Evolutionary conservation across 1,140 invertebrate genomes (phyloP).

Genomic region (Conopomorpha cramerella): DNA sequence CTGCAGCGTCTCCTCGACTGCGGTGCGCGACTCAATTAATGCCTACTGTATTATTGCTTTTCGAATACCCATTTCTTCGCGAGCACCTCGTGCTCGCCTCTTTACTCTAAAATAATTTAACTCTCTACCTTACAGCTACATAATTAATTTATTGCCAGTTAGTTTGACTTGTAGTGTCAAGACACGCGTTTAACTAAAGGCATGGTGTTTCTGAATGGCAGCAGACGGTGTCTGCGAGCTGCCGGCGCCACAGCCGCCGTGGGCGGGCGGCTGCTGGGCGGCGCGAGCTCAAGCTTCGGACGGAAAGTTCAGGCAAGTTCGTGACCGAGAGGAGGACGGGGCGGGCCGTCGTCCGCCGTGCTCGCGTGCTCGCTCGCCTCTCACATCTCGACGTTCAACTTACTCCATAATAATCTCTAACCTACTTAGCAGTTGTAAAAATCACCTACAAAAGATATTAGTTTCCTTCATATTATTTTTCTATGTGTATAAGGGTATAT

Average conservation of each 20-base stretch:
- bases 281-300: conserved; percentile 41
- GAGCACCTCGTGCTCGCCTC: conserved; percentile 47
- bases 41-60: conserved; percentile 58
- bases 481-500: conserved; percentile 59
- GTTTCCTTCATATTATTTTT: conserved; percentile 52
- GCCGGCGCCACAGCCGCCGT: conserved; percentile 13
- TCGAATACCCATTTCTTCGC: conserved; percentile 54
- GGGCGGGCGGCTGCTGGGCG: conserved; percentile 20
- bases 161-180: conserved; percentile 29
- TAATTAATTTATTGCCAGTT: conserved; percentile 51
- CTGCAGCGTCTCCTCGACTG: conserved; percentile 39
- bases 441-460: conserved; percentile 60
- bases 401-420: conserved; percentile 43
- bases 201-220: too few relatives aligned
- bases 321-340: conserved; percentile 36
- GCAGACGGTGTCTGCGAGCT: too few relatives aligned
- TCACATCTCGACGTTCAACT: conserved; percentile 39
- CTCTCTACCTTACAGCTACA: not conserved
- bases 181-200: conserved; percentile 43
- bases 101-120: conserved; percentile 35
- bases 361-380: conserved; percentile 35
- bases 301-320: conserved; percentile 53
- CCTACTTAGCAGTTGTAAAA: conserved; percentile 58
- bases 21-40: conserved; percentile 46
- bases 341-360: conserved; percentile 22